Evolutionary conservation across 2,797 vertebrate genomes (phyloP), one percentile per base, ranked within the genome.

Genomic region (Rhadinocentrus ornatus): DNA sequence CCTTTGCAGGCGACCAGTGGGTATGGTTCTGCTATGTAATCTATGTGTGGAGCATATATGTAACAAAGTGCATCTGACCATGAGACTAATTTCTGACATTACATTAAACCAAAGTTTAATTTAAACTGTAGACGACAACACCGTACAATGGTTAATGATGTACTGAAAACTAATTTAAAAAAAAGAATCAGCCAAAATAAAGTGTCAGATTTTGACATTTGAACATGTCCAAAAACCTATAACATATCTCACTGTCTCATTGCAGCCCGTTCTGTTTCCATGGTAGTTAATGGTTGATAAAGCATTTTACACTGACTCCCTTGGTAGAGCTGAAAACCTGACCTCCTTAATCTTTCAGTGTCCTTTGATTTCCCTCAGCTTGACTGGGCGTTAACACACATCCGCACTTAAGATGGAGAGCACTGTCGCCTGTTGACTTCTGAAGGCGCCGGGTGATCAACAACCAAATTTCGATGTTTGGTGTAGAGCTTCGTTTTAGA

Each of bases 341-440:
- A 88, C 83, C 86, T 89, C 86, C 77, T 91, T 88, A 91, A 88
- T 92, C 84, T 91, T 86, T 87, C 88, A 82, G 81, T 48, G 76
- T 75, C 84, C 83, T 81, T 82, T 84, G 84, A 88, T 90, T 88
- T 79, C 58, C 69, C 86, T 91, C 84, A 85, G 87, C 88, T 77
- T 82, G 86, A 91, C 85, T 82, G 73, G 75, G 62, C 67, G 66
- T 73, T 78, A 87, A 79, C 85, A 87, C 86, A 83, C 62, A 87
- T 77, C 81, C 65, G 80, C 81, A 84, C 85, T 86, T 69, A 77
- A 68, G 66, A 80, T 0, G 16, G 46, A 80, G 78, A 37, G 24
- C 13, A 1, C 66, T 50, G 69, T 62, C 26, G 62, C 81, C 86
- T 83, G 86, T 80, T 85, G 87, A 86, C 82, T 81, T 66, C 69